Evolutionary conservation across 1,140 invertebrate species (phyloP), one percentile per base, ranked within the genome.

Genomic region (Lasioglossum baleicum): DNA sequence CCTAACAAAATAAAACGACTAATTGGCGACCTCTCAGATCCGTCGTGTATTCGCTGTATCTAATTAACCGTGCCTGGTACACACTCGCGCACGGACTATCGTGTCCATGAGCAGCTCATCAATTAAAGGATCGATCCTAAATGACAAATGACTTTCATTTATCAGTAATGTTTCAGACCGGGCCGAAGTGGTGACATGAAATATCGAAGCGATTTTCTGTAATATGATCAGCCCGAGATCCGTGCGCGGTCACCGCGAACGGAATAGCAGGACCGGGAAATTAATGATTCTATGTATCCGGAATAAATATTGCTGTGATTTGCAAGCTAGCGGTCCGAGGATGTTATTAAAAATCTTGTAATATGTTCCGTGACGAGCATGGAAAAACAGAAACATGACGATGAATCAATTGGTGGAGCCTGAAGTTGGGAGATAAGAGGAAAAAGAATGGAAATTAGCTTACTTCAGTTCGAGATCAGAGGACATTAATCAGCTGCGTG

Each of bases 51-150:
- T 80, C 77, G 58, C 20, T 20, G 51, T 67, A 67, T 51, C 77
- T 74, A 80, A 73, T 79, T 80, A 80, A 80, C 42, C 51, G 40
- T 66, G 40, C 15, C 2, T 26, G 63, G 8, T 48, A 48, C 51
- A 58, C 65, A 67, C 58, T 74, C 44, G 65, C 63, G 51, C 60
- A 35, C 65, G 56, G 42, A 53, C 31, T 13, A 4, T 15, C 60
- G 68, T 31, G 64, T 51, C n/a, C 77, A 7, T n/a, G 71, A 44
- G 35, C 22, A 42, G 40, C 51, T 80, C 70, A 80, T 80, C 61
- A 80, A 74, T 80, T 80, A 80, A 80, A 42, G 71, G 77, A 66
- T 80, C 77, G 77, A 80, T 80, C 70, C 73, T 44, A 40, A 60
- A 67, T 80, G 77, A 80, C 77, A 80, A 80, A 80, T 80, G 71